Evolutionary conservation across 1,140 invertebrate species (phyloP).

Genomic region (Caerostris extrusa): DNA sequence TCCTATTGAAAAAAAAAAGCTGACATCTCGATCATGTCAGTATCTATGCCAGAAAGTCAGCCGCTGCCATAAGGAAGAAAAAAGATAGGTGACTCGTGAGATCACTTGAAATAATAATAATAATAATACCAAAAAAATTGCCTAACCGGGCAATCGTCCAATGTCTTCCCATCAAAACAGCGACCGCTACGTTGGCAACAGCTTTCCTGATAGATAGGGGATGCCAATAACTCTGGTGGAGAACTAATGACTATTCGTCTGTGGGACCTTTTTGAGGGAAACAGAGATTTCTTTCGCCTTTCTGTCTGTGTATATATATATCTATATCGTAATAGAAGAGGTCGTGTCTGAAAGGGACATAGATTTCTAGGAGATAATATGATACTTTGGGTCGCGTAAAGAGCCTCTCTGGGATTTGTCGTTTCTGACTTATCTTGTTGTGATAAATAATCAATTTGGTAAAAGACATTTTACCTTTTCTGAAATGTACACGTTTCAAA

Average conservation of each 20-base stretch:
- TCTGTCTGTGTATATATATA: not conserved
- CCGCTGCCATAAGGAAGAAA: conserved; percentile 22
- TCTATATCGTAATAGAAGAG: not conserved
- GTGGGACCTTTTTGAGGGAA: not conserved
- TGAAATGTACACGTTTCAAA: not conserved
- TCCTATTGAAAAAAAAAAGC: not conserved
- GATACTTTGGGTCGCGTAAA: conserved; percentile 18
- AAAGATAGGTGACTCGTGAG: not conserved
- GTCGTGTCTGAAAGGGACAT: conserved; percentile 6
- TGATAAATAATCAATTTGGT: not conserved
- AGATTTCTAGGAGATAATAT: conserved; percentile 26
- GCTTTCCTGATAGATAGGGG: conserved; percentile 57
- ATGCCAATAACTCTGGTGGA: conserved; percentile 28
- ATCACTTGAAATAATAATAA: not conserved
- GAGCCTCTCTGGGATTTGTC: not conserved
- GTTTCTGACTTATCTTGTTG: not conserved
- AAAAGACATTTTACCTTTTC: not conserved
- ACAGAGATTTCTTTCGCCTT: conserved; percentile 9
- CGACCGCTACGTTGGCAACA: conserved; percentile 44
- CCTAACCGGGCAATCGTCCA: conserved; percentile 24
- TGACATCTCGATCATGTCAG: not conserved
- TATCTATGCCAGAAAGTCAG: conserved; percentile 19
- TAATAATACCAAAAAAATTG: not conserved
- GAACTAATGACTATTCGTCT: conserved; percentile 59
- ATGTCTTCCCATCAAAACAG: conserved; percentile 55